These are phyloP conservation scores for Halichoerus grypus DNA, from an alignment of 2,113 vertebrate species.

Conservation along the genomic window DNA sequence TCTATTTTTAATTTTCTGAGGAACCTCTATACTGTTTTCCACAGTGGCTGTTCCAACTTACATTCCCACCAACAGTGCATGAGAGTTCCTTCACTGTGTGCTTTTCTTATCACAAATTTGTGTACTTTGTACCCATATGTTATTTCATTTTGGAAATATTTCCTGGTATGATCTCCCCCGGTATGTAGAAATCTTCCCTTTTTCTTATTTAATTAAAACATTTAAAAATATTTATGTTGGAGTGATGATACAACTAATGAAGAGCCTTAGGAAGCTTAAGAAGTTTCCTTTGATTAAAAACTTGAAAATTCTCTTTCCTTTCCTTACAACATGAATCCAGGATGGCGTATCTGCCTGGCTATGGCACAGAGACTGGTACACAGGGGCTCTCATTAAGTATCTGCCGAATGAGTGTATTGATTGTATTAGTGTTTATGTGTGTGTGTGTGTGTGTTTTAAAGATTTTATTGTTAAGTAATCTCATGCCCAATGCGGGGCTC, in stretches of 20 bases:
- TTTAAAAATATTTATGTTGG: neutral
- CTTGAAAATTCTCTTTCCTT: neutral
- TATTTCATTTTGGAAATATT: constrained; percentile 18
- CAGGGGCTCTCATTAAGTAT: neutral
- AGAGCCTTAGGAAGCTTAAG: neutral
- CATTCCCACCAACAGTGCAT: neutral
- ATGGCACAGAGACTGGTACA: neutral
- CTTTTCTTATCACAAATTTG: neutral
- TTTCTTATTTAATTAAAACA: neutral
- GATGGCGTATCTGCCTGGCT: neutral
- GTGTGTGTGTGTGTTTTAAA: neutral
- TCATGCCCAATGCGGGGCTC: neutral
- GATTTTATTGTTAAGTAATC: neutral
- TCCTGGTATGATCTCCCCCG: neutral
- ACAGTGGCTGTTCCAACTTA: neutral
- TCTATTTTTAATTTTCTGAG: neutral
- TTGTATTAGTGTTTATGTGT: neutral
- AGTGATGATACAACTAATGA: neutral
- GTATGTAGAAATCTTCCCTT: constrained; percentile 10
- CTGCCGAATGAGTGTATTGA: neutral
- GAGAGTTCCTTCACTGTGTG: neutral
- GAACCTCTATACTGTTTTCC: neutral
- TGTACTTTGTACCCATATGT: neutral
- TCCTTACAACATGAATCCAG: neutral
- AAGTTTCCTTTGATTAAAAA: neutral